Percentiles rank a stretch among this genome's conserved stretches.
These are phyloP conservation scores for Acleris literana DNA, from an alignment of 2,888 invertebrate genomes.

Conservation along the genomic window DNA sequence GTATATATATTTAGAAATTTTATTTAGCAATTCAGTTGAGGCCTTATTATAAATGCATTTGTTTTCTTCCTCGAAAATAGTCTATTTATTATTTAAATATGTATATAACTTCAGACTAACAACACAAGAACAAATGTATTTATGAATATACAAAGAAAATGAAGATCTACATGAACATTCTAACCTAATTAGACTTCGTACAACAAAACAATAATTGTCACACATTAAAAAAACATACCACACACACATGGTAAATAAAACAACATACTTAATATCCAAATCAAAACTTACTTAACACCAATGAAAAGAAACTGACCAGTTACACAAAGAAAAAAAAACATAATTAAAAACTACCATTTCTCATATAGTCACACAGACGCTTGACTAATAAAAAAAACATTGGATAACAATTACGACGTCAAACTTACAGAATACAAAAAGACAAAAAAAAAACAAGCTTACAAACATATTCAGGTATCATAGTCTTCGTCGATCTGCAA, in stretches of 20 bases:
- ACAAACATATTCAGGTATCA: slow-evolving; percentile 74
- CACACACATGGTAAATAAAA: slow-evolving; percentile 24
- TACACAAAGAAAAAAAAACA: neutral
- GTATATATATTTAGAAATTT: no score
- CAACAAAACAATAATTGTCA: slow-evolving; percentile 27
- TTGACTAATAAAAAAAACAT: slow-evolving; percentile 15
- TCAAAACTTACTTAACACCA: neutral
- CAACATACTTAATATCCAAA: slow-evolving; percentile 20
- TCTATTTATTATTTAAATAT: no score
- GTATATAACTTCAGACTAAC: no score
- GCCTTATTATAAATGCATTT: no score
- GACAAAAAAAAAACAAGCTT: slow-evolving; percentile 53
- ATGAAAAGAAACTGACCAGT: neutral
- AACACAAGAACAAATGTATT: neutral
- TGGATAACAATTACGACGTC: slow-evolving; percentile 44
- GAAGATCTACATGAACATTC: slow-evolving; percentile 5
- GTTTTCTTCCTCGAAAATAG: no score
- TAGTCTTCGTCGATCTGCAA: slow-evolving; percentile 81
- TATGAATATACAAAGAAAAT: slow-evolving; percentile 1
- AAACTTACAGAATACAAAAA: slow-evolving; percentile 46
- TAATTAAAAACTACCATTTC: neutral
- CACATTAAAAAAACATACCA: slow-evolving; percentile 25
- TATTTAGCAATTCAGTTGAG: no score
- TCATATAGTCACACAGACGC: neutral
- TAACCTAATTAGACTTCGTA: slow-evolving; percentile 33